Base-by-base conservation (phyloP, 2,113 vertebrate species). In the Dipodomys stephensi region DNA sequence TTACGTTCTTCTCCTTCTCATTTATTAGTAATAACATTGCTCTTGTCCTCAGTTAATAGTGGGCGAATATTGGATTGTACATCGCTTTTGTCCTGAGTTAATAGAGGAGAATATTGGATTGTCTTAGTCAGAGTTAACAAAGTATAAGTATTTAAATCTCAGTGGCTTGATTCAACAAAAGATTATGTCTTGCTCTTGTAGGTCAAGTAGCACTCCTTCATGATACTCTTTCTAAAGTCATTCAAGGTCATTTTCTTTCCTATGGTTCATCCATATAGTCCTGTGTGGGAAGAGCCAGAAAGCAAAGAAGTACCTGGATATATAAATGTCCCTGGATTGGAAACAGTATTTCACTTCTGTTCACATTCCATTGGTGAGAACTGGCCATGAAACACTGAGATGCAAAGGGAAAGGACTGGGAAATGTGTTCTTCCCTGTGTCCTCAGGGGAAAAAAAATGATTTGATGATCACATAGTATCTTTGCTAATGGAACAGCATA, bases 401-500 rank as follows among this genome's bases (percentile, higher is more conserved):
- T 0, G 15, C 19, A 1, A 25, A 7, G 0, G 23, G 68, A 2
- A 44, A 27, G 28, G 11, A 4, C 32, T 28, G 1, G 18, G 4
- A 8, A 67, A 28, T 20, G 6, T 16, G 0, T 1, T 32, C 3
- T 30, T 65, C 46, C 67, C 85, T 53, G 73, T 57, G 53, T 16
- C 53, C 62, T 10, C 27, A 71, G 25, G 68, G 27, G 25, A 46
- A 32, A n/a, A n/a, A 57, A 72, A 35, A 49, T 1, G 23, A 44
- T 39, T 6, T 16, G 13, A 78, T 32, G 49, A n/a, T 28, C 22
- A 28, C 53, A 74, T 0, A 65, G 49, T 57, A 20, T 19, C 46
- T 92, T 35, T 15, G 22, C 76, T 71, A 64, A 35, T 76, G 32
- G n/a, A 22, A 8, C 4, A 4, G 12, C 30, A 27, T 6, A 9